Evolutionary conservation across 1,140 invertebrate species (phyloP), one percentile per base, ranked within the genome.

Genomic region (Aphelenchoides avenae): DNA sequence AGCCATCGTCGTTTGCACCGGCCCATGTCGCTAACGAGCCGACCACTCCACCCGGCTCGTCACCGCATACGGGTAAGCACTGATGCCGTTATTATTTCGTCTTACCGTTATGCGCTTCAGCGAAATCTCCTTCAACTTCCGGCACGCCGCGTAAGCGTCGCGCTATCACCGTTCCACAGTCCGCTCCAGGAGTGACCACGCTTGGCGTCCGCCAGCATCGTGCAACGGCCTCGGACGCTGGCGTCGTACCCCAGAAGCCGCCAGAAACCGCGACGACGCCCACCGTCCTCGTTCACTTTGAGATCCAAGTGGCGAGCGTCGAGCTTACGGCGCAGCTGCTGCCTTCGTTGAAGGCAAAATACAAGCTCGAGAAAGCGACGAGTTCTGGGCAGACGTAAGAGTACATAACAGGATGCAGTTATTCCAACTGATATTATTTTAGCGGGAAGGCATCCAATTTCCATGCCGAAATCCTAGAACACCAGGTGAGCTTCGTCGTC

Each of bases 331-430:
- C 67, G 15, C 51, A 92, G 1, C 77, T 97, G 11, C 76, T 97
- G 61, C 93, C 93, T 0, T 96, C 91, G 0, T 81, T 98, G 0
- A 88, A 90, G 81, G 91, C 91, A 2, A 89, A 95, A 74, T 95
- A 97, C 78, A 75, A 77, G 68, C 74, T 81, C 34, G 53, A 62
- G 36, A 56, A 52, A 24, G 54, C 52, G 22, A 44, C 47, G 5
- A 49, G 52, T 33, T 46, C 41, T 15, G 74, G 72, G 29, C 64
- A 70, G 48, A 37, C 66, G 58, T 41, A 34, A 18, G 39, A 52
- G 29, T 3, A 13, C 24, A 7, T 2, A 9, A n/a, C 27, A 3
- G 18, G 15, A 31, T n/a, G 13, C 18, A 15, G 40, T 13, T 30
- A 11, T 3, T 9, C 20, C 33, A 49, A 39, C 2, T 30, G 39